These are phyloP conservation scores for Brotula barbata DNA, from an alignment of 2,797 vertebrate genomes.

Conservation along the genomic window DNA sequence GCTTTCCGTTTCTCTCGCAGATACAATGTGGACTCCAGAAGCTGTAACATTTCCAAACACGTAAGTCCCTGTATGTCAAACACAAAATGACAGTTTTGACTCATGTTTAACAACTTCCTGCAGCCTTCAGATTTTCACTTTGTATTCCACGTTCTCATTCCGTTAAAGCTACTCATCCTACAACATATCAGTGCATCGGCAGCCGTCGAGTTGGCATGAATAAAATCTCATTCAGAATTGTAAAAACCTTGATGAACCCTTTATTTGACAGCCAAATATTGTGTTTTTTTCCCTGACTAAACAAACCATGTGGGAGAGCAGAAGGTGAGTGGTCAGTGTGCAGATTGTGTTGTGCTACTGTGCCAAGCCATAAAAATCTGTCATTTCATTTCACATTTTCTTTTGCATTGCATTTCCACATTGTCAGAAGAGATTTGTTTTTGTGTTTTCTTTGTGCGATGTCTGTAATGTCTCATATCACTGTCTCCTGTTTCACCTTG, in stretches of 20 bases:
- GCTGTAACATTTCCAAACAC: conserved; percentile 92
- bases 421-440: conserved; percentile 11
- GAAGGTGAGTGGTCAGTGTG: conserved; percentile 70
- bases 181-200: conserved; percentile 9
- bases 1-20: conserved; percentile 68
- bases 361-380: conserved; percentile 1
- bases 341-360: conserved; percentile 1
- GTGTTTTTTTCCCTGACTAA: conserved; percentile 17
- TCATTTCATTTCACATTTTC: conserved; percentile 40
- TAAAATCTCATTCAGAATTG: conserved; percentile 8
- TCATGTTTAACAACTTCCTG: conserved; percentile 20
- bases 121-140: conserved; percentile 9
- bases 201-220: conserved; percentile 16
- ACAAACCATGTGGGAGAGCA: conserved; percentile 56
- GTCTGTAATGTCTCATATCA: neutral
- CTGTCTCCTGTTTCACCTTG: conserved; percentile 50
- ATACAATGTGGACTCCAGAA: conserved; percentile 96
- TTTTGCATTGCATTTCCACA: conserved; percentile 26
- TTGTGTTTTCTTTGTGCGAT: conserved; percentile 1
- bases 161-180: neutral
- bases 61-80: conserved; percentile 78
- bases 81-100: conserved; percentile 25
- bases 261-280: conserved; percentile 15
- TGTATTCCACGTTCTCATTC: conserved; percentile 7
- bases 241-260: neutral